These are phyloP conservation scores for Centropyge bicolor DNA, from an alignment of 2,797 vertebrate species.

Conservation along the genomic window DNA sequence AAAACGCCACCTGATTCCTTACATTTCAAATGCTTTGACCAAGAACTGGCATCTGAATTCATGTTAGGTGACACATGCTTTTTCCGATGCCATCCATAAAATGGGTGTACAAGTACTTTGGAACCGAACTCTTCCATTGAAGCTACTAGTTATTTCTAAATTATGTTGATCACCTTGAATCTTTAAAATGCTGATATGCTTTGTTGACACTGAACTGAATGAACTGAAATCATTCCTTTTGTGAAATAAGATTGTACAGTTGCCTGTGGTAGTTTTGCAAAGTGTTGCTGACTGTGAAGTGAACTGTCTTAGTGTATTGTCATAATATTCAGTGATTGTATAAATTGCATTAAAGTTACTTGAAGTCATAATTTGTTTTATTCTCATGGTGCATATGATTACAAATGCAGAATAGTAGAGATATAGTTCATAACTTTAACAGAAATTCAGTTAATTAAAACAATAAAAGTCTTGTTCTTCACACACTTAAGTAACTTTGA, in stretches of 20 bases:
- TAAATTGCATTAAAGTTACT: conserved; percentile 42
- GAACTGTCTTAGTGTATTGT: conserved; percentile 11
- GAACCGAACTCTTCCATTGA: not conserved
- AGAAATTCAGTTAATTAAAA: not conserved
- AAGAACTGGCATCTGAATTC: not conserved
- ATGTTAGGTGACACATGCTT: not conserved
- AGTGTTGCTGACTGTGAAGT: conserved; percentile 12
- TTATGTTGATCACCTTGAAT: not conserved
- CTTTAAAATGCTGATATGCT: not conserved
- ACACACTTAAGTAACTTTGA: not conserved
- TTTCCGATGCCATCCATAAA: not conserved
- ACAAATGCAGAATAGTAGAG: not conserved
- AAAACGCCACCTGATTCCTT: not conserved
- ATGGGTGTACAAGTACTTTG: not conserved
- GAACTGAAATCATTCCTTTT: not conserved
- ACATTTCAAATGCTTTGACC: not conserved
- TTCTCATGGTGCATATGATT: not conserved
- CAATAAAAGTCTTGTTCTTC: not conserved
- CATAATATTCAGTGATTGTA: conserved; percentile 9
- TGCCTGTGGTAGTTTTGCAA: conserved; percentile 15
- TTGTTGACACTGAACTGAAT: conserved; percentile 23
- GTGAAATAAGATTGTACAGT: conserved; percentile 15
- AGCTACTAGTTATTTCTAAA: not conserved
- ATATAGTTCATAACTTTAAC: not conserved
- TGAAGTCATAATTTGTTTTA: not conserved